Evolutionary conservation across 2,888 invertebrate species (phyloP).

Genomic region (Stictocephala bisonia): DNA sequence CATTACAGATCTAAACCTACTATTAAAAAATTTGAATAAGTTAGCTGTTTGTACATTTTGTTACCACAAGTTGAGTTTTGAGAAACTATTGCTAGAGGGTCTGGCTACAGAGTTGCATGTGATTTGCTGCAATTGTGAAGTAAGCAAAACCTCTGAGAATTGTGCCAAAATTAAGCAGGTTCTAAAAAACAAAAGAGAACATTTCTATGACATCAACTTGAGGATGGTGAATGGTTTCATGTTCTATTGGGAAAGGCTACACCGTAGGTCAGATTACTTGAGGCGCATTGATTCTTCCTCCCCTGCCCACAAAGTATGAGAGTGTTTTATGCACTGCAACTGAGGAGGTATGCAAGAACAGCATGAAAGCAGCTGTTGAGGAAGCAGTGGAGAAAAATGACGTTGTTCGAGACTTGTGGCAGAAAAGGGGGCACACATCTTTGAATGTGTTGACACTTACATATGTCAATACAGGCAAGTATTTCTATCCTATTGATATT

Average conservation of each 20-base stretch:
- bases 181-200: background rate
- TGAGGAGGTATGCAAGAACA: background rate
- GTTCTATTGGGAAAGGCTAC: constrained; percentile 10
- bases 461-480: constrained; percentile 8
- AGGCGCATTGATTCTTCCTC: constrained; percentile 19
- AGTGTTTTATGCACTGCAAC: background rate
- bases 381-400: constrained; percentile 6
- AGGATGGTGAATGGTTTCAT: background rate
- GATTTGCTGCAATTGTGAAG: background rate
- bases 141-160: background rate
- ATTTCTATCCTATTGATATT: no score
- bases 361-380: constrained; percentile 9
- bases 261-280: constrained; percentile 16
- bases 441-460: constrained; percentile 10
- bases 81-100: constrained; percentile 8
- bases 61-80: background rate
- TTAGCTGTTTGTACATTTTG: constrained; percentile 28
- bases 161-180: background rate
- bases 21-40: background rate
- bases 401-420: background rate
- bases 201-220: constrained; percentile 14
- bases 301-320: background rate
- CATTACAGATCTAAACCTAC: background rate
- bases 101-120: constrained; percentile 22
- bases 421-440: constrained; percentile 12